phyloP scores from a whole-genome alignment of 2,797 vertebrate species.

The Anguilla pacifica region DNA sequence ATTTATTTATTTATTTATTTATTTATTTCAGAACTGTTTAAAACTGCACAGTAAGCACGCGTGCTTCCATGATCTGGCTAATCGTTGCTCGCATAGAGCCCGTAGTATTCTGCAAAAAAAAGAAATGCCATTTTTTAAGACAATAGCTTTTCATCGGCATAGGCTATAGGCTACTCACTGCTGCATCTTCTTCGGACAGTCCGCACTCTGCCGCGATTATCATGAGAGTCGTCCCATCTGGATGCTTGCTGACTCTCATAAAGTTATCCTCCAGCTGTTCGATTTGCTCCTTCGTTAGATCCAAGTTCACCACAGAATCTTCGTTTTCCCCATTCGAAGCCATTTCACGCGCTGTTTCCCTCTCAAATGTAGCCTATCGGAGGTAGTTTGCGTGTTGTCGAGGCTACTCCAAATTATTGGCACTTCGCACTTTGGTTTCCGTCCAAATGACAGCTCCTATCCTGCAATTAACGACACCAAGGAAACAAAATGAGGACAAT shows the following conservation, averaged over 20 bases:
- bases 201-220: conserved; percentile 87
- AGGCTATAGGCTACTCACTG: conserved; percentile 67
- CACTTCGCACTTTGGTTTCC: background rate
- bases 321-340: conserved; percentile 41
- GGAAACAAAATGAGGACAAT: conserved; percentile 34
- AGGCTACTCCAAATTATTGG: background rate
- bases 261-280: conserved; percentile 87
- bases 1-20: too few species aligned
- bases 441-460: background rate
- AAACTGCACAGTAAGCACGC: too few species aligned
- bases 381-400: background rate
- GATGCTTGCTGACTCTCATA: conserved; percentile 78
- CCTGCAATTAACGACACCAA: conserved; percentile 22
- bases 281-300: conserved; percentile 81
- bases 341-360: conserved; percentile 45
- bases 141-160: background rate
- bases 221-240: conserved; percentile 81
- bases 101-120: background rate
- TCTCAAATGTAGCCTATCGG: background rate
- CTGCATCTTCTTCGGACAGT: conserved; percentile 81
- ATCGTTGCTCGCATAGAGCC: background rate
- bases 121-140: background rate
- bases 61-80: background rate
- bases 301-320: conserved; percentile 39
- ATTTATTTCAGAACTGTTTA: too few species aligned